A percentile compares a stretch with the other conserved stretches of the same genome.
Evolutionary conservation across 2,113 vertebrate species (phyloP).

Genomic region (Herpailurus yagouaroundi): DNA sequence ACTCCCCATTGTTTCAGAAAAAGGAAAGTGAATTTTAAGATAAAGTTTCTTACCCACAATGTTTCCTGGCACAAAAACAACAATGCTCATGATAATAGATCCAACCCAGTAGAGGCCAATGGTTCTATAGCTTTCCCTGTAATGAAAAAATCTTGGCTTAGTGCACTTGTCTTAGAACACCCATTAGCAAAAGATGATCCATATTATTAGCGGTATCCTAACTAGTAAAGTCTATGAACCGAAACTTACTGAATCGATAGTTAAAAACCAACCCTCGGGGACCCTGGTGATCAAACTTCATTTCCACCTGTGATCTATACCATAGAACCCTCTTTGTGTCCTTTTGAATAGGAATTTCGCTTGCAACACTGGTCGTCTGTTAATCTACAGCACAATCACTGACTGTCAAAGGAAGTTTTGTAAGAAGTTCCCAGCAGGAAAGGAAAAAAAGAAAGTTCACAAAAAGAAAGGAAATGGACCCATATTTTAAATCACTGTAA

Average conservation of each 20-base stretch:
- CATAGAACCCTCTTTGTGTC: neutral
- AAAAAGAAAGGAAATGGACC: neutral
- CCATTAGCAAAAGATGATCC: neutral
- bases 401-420: neutral
- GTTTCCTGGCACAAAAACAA: slow-evolving; percentile 96
- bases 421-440: neutral
- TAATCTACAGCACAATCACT: neutral
- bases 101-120: slow-evolving; percentile 97
- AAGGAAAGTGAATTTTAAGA: slow-evolving; percentile 36
- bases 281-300: neutral
- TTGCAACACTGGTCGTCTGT: neutral
- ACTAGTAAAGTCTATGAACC: neutral
- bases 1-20: neutral
- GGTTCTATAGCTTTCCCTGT: slow-evolving; percentile 93
- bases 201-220: neutral
- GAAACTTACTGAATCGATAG: neutral
- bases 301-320: neutral
- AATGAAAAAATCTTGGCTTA: slow-evolving; percentile 61
- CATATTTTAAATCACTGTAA: neutral
- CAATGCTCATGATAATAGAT: slow-evolving; percentile 92
- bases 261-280: neutral
- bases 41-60: slow-evolving; percentile 91
- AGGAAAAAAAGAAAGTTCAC: neutral
- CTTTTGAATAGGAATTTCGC: neutral
- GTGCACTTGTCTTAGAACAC: neutral